A percentile compares a stretch with the other conserved stretches of the same genome.
Evolutionary conservation across 2,797 vertebrate genomes (phyloP).

Genomic region (Poecilia gillii): DNA sequence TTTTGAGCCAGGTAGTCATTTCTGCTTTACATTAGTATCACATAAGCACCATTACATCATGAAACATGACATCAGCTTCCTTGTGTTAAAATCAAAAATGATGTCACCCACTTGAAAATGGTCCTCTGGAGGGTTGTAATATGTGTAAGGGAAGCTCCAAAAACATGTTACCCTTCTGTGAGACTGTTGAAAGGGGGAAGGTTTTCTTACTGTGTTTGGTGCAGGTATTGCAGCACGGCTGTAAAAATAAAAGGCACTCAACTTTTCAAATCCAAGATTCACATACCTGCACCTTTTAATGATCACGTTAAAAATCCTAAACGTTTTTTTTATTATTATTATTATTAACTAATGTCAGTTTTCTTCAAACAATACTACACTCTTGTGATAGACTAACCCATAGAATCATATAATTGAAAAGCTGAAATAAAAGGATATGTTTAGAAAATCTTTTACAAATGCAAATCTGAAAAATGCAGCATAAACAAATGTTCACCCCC

Average conservation of each 20-base stretch:
- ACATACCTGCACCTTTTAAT: constrained; percentile 10
- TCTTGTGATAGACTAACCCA: not conserved
- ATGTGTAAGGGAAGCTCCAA: constrained; percentile 62
- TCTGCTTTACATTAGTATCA: constrained; percentile 22
- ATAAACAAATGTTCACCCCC: not conserved
- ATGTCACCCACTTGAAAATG: constrained; percentile 71
- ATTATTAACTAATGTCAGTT: constrained; percentile 25
- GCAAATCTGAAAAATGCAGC: not conserved
- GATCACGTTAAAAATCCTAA: constrained; percentile 5
- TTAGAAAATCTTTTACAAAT: not conserved
- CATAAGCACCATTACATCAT: constrained; percentile 68
- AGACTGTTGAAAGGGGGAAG: constrained; percentile 44
- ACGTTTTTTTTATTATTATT: constrained; percentile 9
- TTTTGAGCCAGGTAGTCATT: constrained; percentile 18
- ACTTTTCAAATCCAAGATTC: constrained; percentile 26
- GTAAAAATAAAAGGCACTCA: constrained; percentile 20
- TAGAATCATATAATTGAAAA: not conserved
- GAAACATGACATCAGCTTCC: constrained; percentile 55
- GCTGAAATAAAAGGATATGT: not conserved
- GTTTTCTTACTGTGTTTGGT: constrained; percentile 35
- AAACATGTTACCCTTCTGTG: constrained; percentile 59
- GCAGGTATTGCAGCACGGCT: constrained; percentile 25
- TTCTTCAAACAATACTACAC: not conserved
- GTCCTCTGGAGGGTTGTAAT: constrained; percentile 62
- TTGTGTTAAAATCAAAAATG: constrained; percentile 59